Conservation (phyloP, 2,888 invertebrate species). For the Polia nebulosa region DNA sequence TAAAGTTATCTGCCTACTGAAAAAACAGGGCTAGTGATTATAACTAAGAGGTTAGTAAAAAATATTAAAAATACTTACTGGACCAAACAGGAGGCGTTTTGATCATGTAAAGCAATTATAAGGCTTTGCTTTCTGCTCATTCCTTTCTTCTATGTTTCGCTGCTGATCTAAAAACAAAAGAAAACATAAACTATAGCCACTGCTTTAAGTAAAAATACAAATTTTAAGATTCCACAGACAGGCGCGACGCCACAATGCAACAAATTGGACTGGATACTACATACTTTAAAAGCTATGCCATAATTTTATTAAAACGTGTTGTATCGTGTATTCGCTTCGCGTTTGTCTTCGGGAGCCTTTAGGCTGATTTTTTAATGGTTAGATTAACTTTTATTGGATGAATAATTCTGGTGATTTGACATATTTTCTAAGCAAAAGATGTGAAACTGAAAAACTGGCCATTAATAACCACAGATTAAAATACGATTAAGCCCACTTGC, state of each 20-base stretch:
- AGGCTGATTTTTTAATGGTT: too few relatives aligned
- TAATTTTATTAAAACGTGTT: background rate
- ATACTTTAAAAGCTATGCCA: too few relatives aligned
- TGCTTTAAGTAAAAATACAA: background rate
- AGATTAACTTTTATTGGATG: too few relatives aligned
- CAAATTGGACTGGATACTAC: background rate
- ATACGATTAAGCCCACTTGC: too few relatives aligned
- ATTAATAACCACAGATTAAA: too few relatives aligned
- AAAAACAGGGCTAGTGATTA: background rate
- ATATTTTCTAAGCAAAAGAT: too few relatives aligned
- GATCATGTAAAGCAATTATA: constrained; percentile 52
- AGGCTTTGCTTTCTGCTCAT: constrained; percentile 48
- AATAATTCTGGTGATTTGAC: too few relatives aligned
- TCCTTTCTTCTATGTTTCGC: constrained; percentile 51
- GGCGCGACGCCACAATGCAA: background rate
- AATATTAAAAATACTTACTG: constrained; percentile 39
- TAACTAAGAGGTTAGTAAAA: constrained; percentile 2
- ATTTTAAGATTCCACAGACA: background rate
- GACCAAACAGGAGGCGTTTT: constrained; percentile 40
- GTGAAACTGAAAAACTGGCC: too few relatives aligned
- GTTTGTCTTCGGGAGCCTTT: background rate
- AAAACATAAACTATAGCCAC: constrained; percentile 15
- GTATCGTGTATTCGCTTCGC: background rate
- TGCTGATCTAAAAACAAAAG: constrained; percentile 53
- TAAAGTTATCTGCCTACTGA: background rate